Evolutionary conservation across 1,140 invertebrate genomes (phyloP).

Genomic region (Drosophila micromelanica): DNA sequence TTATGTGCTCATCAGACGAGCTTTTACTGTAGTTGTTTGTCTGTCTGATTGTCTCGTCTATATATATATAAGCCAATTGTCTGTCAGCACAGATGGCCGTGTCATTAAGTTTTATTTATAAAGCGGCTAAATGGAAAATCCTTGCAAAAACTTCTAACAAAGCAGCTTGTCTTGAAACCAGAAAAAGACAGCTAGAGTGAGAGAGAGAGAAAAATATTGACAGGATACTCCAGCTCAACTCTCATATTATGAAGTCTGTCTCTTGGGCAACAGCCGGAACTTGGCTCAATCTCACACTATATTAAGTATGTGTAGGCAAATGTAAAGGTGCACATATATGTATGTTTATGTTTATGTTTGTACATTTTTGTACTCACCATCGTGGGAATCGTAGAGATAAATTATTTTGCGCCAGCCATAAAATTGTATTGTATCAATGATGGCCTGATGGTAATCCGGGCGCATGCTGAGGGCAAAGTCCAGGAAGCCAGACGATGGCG

Average conservation of each 20-base stretch:
- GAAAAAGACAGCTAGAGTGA: slow-evolving; percentile 7
- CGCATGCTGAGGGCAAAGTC: slow-evolving; percentile 96
- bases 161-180: slow-evolving; percentile 66
- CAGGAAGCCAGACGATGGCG: slow-evolving; percentile 92
- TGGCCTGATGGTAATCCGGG: slow-evolving; percentile 96
- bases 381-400: slow-evolving; percentile 97
- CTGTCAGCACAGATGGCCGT: slow-evolving; percentile 55
- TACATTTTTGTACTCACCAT: slow-evolving; percentile 89
- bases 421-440: slow-evolving; percentile 95
- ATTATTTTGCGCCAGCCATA: slow-evolving; percentile 97
- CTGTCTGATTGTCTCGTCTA: background rate
- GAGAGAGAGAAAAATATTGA: background rate
- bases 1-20: too few species aligned
- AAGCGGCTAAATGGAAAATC: slow-evolving; percentile 77
- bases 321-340: slow-evolving; percentile 15
- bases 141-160: slow-evolving; percentile 75
- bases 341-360: background rate
- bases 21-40: background rate
- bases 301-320: slow-evolving; percentile 4
- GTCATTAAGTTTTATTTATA: slow-evolving; percentile 83
- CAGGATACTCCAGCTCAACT: background rate
- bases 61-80: slow-evolving; percentile 39
- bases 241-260: slow-evolving; percentile 29
- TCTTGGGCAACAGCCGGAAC: slow-evolving; percentile 28
- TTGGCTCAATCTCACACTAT: slow-evolving; percentile 28